Base-by-base conservation (phyloP, 2,797 vertebrate genomes). In the Eulemur coronatus region DNA sequence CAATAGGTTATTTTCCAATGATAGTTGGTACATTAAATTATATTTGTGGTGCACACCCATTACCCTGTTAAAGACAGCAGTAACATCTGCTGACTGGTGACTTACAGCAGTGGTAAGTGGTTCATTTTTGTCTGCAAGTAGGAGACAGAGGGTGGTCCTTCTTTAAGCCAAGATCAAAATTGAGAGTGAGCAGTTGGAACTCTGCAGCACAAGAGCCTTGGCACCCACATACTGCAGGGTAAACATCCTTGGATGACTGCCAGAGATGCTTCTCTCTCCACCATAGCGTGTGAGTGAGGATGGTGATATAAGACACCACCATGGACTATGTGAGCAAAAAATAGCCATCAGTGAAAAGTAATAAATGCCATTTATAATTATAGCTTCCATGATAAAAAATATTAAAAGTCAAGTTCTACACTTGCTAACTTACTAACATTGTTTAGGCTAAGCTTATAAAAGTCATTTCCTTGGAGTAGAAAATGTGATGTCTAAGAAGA, bases 101-200 rank as follows among this genome's bases (percentile, higher is more conserved):
- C 18, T 17, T 59, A 59, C 6, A 33, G 70, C 80, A 84, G 8
- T 67, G 52, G 80, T 78, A 94, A 96, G 50, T 89, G 91, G 79
- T 89, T 95, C 88, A 30, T 91, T 98, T 97, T 97, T 97, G 96
- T 88, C 89, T 92, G 55, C 46, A 95, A 95, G 90, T 13, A 98
- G 95, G 96, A 98, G 95, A 92, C 35, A 0, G 93, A 88, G 96
- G 91, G 86, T 97, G 75, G 52, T 55, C 86, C 69, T 87, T 97
- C 81, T 84, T 90, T 80, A 79, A 98, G 97, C 97, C 97, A 98
- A 98, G 95, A 98, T 93, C 90, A 96, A 98, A 98, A 97, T 52
- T 79, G 90, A 97, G 94, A 97, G 24, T 14, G 95, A 98, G 76
- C 97, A 98, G 95, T 92, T 98, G 97, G 97, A 98, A 93, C 52